Evolutionary conservation across 2,797 vertebrate species (phyloP).

Genomic region (Neomorphus geoffroyi): DNA sequence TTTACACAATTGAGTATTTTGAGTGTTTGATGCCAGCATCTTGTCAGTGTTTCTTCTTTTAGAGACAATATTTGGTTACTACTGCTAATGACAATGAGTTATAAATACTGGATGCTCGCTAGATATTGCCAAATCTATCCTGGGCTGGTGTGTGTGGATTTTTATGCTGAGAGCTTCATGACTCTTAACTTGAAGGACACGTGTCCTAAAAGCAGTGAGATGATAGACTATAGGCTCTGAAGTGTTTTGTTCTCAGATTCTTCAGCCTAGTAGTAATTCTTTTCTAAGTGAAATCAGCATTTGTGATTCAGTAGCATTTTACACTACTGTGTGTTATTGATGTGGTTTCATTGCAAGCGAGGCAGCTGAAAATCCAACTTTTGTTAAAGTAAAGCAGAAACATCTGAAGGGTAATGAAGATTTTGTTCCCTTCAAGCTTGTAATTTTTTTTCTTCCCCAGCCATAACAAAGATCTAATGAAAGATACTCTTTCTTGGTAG

Average conservation of each 20-base stretch:
- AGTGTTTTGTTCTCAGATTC: neutral
- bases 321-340: neutral
- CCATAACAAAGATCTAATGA: neutral
- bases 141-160: rapidly evolving
- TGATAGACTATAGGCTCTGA: neutral
- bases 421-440: neutral
- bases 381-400: neutral
- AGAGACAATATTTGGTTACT: neutral
- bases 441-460: neutral
- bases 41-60: neutral
- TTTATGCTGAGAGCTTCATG: neutral
- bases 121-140: neutral
- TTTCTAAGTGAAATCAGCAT: neutral
- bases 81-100: neutral
- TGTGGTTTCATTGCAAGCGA: neutral
- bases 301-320: neutral
- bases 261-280: neutral
- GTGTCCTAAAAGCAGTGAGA: neutral
- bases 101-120: neutral
- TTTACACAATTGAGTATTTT: neutral
- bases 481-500: neutral
- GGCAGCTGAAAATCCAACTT: neutral
- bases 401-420: neutral
- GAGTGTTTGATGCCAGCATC: neutral
- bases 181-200: neutral